Base-by-base conservation (phyloP, 2,888 invertebrate genomes). In the Hoplodrina ambigua region DNA sequence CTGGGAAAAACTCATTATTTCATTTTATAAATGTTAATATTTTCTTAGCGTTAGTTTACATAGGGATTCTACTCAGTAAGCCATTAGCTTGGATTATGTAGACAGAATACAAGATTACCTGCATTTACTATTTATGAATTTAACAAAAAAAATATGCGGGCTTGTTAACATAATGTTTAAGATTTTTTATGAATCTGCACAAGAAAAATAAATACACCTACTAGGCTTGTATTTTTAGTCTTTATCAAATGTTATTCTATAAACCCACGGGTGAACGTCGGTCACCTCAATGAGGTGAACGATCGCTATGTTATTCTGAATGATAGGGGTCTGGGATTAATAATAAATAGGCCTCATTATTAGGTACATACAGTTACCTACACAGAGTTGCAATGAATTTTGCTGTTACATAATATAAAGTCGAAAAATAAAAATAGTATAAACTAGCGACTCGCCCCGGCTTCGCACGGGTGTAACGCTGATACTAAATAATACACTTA, bases 1-100 rank as follows among this genome's bases (percentile, higher is more conserved):
- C 37, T 59, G 52, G 37, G 54, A 41, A 72, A 69, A 71, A 72
- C 63, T 66, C 66, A 69, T 77, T 72, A 64, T 77, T 77, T 72
- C 66, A 74, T 69, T 79, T 72, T 77, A 54, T 70, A 46, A 46
- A 76, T 77, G 61, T 67, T 74, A 70, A 81, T 77, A 79, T 83
- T 82, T 77, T 79, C 61, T 53, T 53, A 81, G 72, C 58, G 30
- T 72, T 68, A 72, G 64, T 72, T 79, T 81, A 63, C 61, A 55
- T 64, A 61, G 61, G 20, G 56, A 69, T 74, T 81, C 70, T 68
- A 71, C 74, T 83, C 72, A 77, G 61, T 37, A 60, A 65, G 55
- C 61, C 59, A 76, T 78, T 72, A 83, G 66, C 70, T 70, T 37
- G 60, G 52, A 62, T 65, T 59, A 64, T 72, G 69, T 58, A 75